These are phyloP conservation scores for Anguilla japonica DNA, from an alignment of 2,113 vertebrate genomes.

Conservation along the genomic window DNA sequence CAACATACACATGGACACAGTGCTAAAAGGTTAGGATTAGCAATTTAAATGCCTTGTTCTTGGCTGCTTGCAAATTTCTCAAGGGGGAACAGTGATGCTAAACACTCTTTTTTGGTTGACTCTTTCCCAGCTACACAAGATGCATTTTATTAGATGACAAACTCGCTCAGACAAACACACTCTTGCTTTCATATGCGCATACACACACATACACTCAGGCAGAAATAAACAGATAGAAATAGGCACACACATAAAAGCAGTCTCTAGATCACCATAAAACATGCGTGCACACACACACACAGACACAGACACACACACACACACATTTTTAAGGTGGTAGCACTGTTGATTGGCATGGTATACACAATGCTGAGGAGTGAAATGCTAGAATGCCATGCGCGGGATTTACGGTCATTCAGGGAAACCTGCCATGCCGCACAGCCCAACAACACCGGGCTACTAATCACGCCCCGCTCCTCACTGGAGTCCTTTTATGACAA, in stretches of 20 bases:
- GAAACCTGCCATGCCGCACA: slow-evolving; percentile 8
- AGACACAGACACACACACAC: background rate
- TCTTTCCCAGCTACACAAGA: background rate
- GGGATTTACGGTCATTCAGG: slow-evolving; percentile 28
- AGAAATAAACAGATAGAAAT: slow-evolving; percentile 13
- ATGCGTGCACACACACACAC: background rate
- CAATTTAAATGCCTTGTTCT: slow-evolving; percentile 60
- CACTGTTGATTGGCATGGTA: background rate
- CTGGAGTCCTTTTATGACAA: slow-evolving; percentile 8
- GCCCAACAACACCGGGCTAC: background rate
- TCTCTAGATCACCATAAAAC: background rate
- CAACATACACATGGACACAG: slow-evolving; percentile 38
- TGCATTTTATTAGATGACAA: slow-evolving; percentile 8
- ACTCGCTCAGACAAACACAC: background rate
- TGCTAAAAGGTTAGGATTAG: slow-evolving; percentile 56
- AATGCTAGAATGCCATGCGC: background rate
- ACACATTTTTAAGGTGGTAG: background rate
- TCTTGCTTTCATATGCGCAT: background rate
- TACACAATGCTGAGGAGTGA: slow-evolving; percentile 22
- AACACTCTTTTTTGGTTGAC: slow-evolving; percentile 38
- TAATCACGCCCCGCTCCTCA: slow-evolving; percentile 18
- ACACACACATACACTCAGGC: slow-evolving; percentile 8
- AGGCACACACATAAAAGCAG: background rate
- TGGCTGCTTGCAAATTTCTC: slow-evolving; percentile 49
- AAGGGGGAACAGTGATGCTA: slow-evolving; percentile 52